phyloP scores from a whole-genome alignment of 1,140 invertebrate species.

The Drosophila navojoa region DNA sequence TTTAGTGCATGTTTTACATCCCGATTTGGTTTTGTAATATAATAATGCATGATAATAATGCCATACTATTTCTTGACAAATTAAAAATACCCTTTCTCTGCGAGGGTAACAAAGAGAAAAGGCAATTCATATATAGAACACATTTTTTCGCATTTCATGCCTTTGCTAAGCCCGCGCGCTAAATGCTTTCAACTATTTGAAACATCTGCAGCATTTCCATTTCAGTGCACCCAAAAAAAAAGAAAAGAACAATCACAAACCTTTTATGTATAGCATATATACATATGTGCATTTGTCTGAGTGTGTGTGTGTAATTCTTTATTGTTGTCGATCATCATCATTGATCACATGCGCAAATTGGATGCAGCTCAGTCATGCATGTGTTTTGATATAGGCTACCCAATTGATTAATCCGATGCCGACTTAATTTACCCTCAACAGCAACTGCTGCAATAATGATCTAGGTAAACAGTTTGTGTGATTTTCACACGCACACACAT shows the following conservation, averaged over 20 bases:
- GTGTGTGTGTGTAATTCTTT: constrained; percentile 2
- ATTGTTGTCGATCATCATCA: constrained; percentile 22
- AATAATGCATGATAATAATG: too few species aligned
- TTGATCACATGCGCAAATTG: constrained; percentile 58
- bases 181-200: constrained; percentile 37
- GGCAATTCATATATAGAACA: neutral
- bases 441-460: constrained; percentile 34
- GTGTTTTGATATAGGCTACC: constrained; percentile 43
- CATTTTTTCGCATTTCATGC: constrained; percentile 31
- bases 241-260: constrained; percentile 38
- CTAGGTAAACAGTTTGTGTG: constrained; percentile 48
- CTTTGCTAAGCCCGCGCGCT: constrained; percentile 25
- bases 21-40: too few species aligned
- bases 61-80: too few species aligned
- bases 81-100: neutral
- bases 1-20: too few species aligned
- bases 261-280: neutral
- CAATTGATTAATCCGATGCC: constrained; percentile 41
- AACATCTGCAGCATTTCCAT: constrained; percentile 47
- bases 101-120: neutral
- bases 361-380: constrained; percentile 47
- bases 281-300: neutral
- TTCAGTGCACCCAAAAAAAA: constrained; percentile 29
- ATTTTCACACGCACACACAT: constrained; percentile 40
- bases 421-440: constrained; percentile 42